A percentile compares a stretch with the other conserved stretches of the same genome.
These are phyloP conservation scores for Furcula furcula DNA, from an alignment of 2,888 invertebrate species.

Conservation along the genomic window DNA sequence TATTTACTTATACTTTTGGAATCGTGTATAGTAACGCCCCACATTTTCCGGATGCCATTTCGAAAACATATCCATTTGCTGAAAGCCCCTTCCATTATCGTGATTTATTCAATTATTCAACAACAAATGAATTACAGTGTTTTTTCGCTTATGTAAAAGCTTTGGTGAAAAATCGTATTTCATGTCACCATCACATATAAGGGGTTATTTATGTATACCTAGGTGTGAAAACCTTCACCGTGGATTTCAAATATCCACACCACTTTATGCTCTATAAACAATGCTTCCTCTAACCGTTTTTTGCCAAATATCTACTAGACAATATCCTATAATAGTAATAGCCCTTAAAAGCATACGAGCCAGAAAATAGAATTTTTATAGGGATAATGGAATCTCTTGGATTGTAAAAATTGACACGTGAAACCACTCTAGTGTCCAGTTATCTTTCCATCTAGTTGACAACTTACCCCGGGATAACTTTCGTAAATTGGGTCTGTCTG, in stretches of 20 bases:
- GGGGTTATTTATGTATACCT: no score
- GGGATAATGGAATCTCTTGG: no score
- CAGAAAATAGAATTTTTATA: no score
- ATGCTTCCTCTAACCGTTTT: no score
- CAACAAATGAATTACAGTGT: conserved; percentile 58
- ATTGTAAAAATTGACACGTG: not conserved
- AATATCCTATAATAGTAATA: no score
- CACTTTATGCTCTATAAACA: no score
- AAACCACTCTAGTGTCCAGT: conserved; percentile 17
- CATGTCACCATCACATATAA: no score
- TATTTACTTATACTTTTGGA: no score
- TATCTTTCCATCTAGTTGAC: conserved; percentile 21
- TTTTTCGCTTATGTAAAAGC: conserved; percentile 36
- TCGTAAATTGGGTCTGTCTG: not conserved
- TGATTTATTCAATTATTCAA: conserved; percentile 76
- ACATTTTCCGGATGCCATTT: conserved; percentile 36
- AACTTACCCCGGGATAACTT: conserved; percentile 12
- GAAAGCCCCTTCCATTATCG: conserved; percentile 64
- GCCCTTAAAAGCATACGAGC: no score
- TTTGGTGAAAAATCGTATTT: conserved; percentile 19
- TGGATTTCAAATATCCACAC: no score
- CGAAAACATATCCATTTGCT: conserved; percentile 60
- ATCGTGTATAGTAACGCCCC: conserved; percentile 6
- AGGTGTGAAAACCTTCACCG: no score
- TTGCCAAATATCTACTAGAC: no score